Percentiles rank a stretch among this genome's conserved stretches.
Conservation (phyloP, 1,140 invertebrate genomes). For the Drosophila melanogaster region DNA sequence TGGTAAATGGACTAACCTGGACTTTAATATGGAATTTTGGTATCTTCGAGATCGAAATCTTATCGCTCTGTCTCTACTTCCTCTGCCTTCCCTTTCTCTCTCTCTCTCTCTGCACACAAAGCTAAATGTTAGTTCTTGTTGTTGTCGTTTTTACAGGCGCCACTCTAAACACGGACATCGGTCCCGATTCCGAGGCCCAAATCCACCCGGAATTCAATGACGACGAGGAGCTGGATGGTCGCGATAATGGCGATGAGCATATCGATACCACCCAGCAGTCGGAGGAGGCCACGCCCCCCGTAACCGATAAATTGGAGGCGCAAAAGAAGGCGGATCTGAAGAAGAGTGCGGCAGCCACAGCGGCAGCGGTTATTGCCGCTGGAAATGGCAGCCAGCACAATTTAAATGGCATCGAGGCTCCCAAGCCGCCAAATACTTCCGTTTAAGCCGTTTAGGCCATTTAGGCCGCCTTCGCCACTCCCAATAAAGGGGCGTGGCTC, state of each 20-base stretch:
- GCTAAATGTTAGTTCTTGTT: slow-evolving; percentile 85
- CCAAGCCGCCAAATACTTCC: slow-evolving; percentile 80
- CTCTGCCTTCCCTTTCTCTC: background rate
- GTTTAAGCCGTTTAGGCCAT: slow-evolving; percentile 54
- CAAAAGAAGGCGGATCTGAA: slow-evolving; percentile 82
- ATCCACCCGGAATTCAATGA: slow-evolving; percentile 77
- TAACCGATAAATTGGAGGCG: slow-evolving; percentile 79
- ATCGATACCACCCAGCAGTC: slow-evolving; percentile 82
- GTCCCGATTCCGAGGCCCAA: slow-evolving; percentile 84
- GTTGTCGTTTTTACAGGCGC: slow-evolving; percentile 84
- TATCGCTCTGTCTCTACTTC: slow-evolving; percentile 9
- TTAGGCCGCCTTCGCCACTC: background rate
- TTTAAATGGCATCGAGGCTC: slow-evolving; percentile 56
- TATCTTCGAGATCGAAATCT: slow-evolving; percentile 34
- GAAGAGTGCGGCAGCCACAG: slow-evolving; percentile 66
- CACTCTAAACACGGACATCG: slow-evolving; percentile 82
- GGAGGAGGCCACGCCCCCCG: slow-evolving; percentile 81
- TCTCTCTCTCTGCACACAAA: slow-evolving; percentile 47
- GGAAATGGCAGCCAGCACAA: slow-evolving; percentile 67
- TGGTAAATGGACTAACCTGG: slow-evolving; percentile 72
- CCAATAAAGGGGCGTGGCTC: slow-evolving; percentile 12
- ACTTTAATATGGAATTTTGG: slow-evolving; percentile 33
- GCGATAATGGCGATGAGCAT: slow-evolving; percentile 80
- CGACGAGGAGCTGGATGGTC: slow-evolving; percentile 79
- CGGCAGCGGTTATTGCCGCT: slow-evolving; percentile 70